These are phyloP conservation scores for Neodiprion virginianus DNA, from an alignment of 1,140 invertebrate genomes.

Conservation along the genomic window DNA sequence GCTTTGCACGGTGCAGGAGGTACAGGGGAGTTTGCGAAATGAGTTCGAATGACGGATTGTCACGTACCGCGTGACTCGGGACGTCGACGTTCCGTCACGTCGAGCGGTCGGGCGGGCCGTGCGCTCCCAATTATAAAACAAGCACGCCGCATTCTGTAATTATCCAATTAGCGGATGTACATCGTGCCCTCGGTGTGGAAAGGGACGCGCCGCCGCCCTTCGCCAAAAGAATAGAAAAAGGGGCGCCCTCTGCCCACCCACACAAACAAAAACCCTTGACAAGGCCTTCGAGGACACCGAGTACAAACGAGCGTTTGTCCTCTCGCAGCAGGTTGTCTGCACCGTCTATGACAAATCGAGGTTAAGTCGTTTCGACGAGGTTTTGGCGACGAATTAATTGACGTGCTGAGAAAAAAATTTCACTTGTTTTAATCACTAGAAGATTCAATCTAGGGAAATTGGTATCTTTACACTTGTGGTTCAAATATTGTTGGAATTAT, in stretches of 20 bases:
- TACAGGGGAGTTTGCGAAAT: conserved; percentile 30
- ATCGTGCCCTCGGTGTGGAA: conserved; percentile 20
- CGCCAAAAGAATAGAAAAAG: conserved; percentile 1
- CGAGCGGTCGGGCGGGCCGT: conserved; percentile 34
- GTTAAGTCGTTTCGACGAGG: too few species aligned
- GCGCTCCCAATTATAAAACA: conserved; percentile 62
- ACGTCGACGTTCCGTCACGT: conserved; percentile 61
- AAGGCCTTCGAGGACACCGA: background rate
- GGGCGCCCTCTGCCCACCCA: background rate
- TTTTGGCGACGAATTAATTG: too few species aligned
- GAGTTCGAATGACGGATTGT: conserved; percentile 60
- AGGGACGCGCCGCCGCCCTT: background rate
- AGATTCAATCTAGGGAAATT: too few species aligned
- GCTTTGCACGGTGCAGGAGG: too few species aligned
- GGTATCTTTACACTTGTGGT: too few species aligned
- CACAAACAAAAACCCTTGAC: background rate
- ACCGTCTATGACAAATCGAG: too few species aligned
- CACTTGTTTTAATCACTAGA: too few species aligned
- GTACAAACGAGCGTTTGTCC: background rate
- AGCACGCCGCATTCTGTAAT: conserved; percentile 58
- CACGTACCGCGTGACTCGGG: conserved; percentile 61
- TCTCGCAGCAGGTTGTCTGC: too few species aligned
- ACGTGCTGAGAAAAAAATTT: too few species aligned
- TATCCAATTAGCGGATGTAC: conserved; percentile 61
- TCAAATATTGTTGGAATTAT: too few species aligned